A percentile compares a stretch with the other conserved stretches of the same genome.
phyloP scores from a whole-genome alignment of 2,113 vertebrate species.

The Heterotis niloticus region DNA sequence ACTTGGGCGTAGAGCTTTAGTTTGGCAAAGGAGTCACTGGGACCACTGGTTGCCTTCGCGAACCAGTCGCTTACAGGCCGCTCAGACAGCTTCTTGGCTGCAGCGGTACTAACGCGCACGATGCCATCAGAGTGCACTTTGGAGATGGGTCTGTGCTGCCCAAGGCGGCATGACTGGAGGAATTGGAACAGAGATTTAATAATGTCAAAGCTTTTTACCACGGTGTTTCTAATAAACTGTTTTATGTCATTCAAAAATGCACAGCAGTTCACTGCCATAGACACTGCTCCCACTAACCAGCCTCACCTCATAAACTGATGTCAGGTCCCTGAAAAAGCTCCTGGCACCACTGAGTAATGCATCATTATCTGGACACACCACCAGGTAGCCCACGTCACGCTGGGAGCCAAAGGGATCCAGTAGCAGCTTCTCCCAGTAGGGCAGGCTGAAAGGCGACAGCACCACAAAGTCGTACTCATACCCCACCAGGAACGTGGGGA shows the following conservation, averaged over 20 bases:
- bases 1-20: slow-evolving; percentile 97
- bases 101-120: slow-evolving; percentile 81
- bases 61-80: slow-evolving; percentile 94
- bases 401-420: slow-evolving; percentile 95
- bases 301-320: slow-evolving; percentile 89
- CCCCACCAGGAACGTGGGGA: slow-evolving; percentile 94
- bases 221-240: too few relatives aligned
- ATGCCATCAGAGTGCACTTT: slow-evolving; percentile 87
- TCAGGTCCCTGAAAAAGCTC: slow-evolving; percentile 94
- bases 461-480: slow-evolving; percentile 97
- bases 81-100: slow-evolving; percentile 82
- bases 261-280: too few relatives aligned
- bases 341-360: slow-evolving; percentile 91
- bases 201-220: too few relatives aligned
- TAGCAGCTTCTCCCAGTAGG: slow-evolving; percentile 96
- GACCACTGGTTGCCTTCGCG: slow-evolving; percentile 80
- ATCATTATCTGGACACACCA: slow-evolving; percentile 95
- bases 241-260: too few relatives aligned
- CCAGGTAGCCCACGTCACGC: slow-evolving; percentile 92
- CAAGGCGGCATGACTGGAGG: slow-evolving; percentile 86
- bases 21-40: slow-evolving; percentile 87
- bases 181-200: too few relatives aligned
- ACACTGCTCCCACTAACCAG: not conserved
- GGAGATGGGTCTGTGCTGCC: slow-evolving; percentile 93
- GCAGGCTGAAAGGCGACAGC: slow-evolving; percentile 93